These are phyloP conservation scores for Hipposideros armiger DNA, from an alignment of 2,113 vertebrate species.

Conservation along the genomic window DNA sequence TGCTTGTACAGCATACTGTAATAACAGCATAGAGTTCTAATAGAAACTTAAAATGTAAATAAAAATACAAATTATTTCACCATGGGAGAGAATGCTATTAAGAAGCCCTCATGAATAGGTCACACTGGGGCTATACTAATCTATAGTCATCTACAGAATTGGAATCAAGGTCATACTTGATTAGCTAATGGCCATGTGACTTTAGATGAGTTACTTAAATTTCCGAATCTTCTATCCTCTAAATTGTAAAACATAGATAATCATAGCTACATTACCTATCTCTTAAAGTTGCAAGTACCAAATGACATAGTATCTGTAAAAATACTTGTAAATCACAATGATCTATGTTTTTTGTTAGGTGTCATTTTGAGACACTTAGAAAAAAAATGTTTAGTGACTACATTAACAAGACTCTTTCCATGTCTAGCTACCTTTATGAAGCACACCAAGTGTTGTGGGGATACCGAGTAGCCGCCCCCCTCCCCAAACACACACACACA, in stretches of 20 bases:
- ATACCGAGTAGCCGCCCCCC: no score
- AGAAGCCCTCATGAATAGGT: not conserved
- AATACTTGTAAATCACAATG: not conserved
- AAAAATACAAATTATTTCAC: conserved; percentile 31
- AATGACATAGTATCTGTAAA: not conserved
- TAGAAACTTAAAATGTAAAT: conserved; percentile 15
- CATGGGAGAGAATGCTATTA: not conserved
- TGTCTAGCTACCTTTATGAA: not conserved
- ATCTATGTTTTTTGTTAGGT: not conserved
- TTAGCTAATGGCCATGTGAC: not conserved
- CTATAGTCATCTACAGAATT: not conserved
- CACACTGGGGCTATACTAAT: not conserved
- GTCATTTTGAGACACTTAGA: not conserved
- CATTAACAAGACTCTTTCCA: not conserved
- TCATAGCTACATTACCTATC: not conserved
- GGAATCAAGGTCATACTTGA: not conserved
- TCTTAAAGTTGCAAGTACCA: not conserved
- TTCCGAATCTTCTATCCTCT: not conserved
- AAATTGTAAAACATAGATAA: not conserved
- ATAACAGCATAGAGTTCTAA: not conserved
- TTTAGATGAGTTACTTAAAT: not conserved
- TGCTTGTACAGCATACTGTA: not conserved
- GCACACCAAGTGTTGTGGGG: not conserved
- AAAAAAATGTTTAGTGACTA: not conserved
- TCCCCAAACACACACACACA: no score